phyloP scores from a whole-genome alignment of 2,888 invertebrate genomes.

The Mesorhabditis spiculigera region DNA sequence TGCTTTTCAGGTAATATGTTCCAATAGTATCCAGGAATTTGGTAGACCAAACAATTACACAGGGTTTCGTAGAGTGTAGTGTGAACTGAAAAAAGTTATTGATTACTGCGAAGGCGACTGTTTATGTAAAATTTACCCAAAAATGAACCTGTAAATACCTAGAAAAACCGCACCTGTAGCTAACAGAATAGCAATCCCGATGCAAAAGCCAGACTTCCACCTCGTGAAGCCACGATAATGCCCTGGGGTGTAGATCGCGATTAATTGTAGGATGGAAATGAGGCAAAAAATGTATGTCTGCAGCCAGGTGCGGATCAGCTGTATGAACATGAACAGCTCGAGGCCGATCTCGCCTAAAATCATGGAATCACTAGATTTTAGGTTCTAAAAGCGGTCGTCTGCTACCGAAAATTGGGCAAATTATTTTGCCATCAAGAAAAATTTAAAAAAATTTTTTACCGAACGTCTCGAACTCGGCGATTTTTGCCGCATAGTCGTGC shows the following conservation, averaged over 20 bases:
- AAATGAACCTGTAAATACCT: too few species aligned
- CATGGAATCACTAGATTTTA: not conserved
- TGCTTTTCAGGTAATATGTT: not conserved
- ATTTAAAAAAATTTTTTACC: not conserved
- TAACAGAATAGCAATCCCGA: not conserved
- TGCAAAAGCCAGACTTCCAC: not conserved
- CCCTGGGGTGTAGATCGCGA: not conserved
- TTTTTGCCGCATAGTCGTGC: constrained; percentile 3
- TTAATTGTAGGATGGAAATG: not conserved
- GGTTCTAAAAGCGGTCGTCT: not conserved
- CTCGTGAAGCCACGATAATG: not conserved
- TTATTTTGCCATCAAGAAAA: not conserved
- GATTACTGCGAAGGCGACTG: too few species aligned
- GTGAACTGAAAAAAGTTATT: not conserved
- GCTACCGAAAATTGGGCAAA: not conserved
- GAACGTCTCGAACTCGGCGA: not conserved
- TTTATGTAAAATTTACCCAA: too few species aligned
- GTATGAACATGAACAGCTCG: not conserved
- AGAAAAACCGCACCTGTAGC: too few species aligned
- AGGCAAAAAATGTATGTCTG: not conserved
- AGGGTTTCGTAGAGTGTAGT: not conserved
- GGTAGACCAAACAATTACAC: not conserved
- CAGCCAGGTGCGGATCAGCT: not conserved
- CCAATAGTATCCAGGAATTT: not conserved
- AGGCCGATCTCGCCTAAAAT: not conserved